A percentile compares a stretch with the other conserved stretches of the same genome.
Conservation (phyloP, 2,888 invertebrate genomes). For the Leptinotarsa haldemani region DNA sequence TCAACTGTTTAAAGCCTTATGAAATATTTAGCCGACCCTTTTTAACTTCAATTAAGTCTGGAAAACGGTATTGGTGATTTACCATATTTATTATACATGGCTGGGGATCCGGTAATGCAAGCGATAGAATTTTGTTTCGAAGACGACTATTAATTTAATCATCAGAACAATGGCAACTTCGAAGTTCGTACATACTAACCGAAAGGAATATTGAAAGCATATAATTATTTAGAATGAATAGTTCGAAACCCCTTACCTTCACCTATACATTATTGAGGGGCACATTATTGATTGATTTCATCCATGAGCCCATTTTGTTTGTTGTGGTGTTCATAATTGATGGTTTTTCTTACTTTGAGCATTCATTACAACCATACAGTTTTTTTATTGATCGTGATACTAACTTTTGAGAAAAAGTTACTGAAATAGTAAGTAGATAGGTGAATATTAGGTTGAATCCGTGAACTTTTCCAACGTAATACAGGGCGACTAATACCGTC, state of each 20-base stretch:
- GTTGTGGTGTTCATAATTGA: slow-evolving; percentile 25
- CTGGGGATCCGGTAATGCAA: slow-evolving; percentile 10
- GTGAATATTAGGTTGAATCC: no score
- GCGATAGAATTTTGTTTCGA: not conserved
- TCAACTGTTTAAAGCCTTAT: slow-evolving; percentile 58
- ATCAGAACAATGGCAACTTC: not conserved
- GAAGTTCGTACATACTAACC: no score
- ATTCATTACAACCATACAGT: no score
- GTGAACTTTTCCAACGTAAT: no score
- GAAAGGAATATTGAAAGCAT: not conserved
- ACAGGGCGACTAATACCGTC: no score
- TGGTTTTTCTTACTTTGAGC: not conserved
- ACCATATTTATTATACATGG: slow-evolving; percentile 50
- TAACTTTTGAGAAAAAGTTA: no score
- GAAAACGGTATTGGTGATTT: slow-evolving; percentile 61
- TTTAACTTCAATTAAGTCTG: slow-evolving; percentile 63
- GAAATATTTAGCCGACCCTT: slow-evolving; percentile 63
- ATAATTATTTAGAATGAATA: slow-evolving; percentile 9
- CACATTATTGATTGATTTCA: slow-evolving; percentile 1
- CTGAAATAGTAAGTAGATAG: no score
- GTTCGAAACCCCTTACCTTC: slow-evolving; percentile 4
- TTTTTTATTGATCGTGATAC: no score
- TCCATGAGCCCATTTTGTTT: not conserved
- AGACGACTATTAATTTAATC: slow-evolving; percentile 21
- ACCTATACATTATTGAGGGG: slow-evolving; percentile 1